Conservation (phyloP, 2,113 vertebrate species). For the Tympanuchus pallidicinctus region DNA sequence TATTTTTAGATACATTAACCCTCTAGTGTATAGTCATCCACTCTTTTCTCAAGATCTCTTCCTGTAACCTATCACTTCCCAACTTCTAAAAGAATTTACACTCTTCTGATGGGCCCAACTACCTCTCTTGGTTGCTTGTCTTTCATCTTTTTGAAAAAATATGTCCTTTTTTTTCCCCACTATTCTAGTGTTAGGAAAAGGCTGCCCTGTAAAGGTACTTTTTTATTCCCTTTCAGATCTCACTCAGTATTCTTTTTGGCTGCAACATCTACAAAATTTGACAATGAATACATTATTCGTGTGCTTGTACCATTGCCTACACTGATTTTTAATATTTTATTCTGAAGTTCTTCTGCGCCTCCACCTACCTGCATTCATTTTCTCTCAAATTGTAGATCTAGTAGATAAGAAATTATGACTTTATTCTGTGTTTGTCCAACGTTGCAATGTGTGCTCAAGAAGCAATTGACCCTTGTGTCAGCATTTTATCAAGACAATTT, state of each 20-base stretch:
- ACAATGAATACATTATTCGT: neutral
- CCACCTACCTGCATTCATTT: neutral
- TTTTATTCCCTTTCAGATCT: neutral
- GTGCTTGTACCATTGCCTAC: neutral
- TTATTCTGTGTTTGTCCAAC: neutral
- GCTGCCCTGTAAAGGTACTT: neutral
- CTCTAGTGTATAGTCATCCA: neutral
- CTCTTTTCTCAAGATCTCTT: neutral
- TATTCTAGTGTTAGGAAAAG: neutral
- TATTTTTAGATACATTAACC: neutral
- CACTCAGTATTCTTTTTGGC: neutral
- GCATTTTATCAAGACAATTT: neutral
- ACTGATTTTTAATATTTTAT: neutral
- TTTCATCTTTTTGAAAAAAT: neutral
- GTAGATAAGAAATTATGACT: neutral
- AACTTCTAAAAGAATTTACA: neutral
- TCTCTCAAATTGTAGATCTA: neutral
- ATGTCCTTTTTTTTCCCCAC: neutral
- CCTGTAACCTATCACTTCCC: neutral
- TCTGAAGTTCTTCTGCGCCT: neutral
- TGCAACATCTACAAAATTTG: neutral
- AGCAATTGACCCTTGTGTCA: conserved; percentile 9
- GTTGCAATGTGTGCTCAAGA: neutral
- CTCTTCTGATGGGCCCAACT: neutral
- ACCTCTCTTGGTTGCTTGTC: neutral